phyloP scores from a whole-genome alignment of 1,140 invertebrate genomes.

The Tetragonula clypearis region DNA sequence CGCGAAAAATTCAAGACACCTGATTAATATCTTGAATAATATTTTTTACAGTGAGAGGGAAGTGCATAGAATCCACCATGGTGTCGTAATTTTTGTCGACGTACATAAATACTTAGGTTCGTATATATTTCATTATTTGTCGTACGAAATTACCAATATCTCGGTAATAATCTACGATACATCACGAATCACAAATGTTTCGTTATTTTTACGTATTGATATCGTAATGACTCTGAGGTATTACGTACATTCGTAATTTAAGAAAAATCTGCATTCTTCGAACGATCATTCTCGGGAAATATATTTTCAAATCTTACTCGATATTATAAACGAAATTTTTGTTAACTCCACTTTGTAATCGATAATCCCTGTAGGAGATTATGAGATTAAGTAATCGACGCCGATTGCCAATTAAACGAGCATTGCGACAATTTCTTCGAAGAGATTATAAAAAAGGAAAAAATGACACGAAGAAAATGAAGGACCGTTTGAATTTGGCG shows the following conservation, averaged over 20 bases:
- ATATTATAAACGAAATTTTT: constrained; percentile 36
- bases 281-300: constrained; percentile 9
- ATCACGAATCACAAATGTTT: constrained; percentile 48
- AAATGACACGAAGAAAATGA: background rate
- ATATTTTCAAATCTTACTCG: constrained; percentile 29
- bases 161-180: constrained; percentile 45
- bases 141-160: constrained; percentile 44
- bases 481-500: background rate
- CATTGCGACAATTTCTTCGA: background rate
- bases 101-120: constrained; percentile 45
- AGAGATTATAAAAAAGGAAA: background rate
- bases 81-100: constrained; percentile 33
- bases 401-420: constrained; percentile 30
- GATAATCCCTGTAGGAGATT: background rate
- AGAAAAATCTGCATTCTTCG: constrained; percentile 40
- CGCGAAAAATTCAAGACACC: background rate
- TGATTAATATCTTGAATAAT: background rate
- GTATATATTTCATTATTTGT: constrained; percentile 48
- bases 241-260: constrained; percentile 44
- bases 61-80: constrained; percentile 17
- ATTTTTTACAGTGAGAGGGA: constrained; percentile 9
- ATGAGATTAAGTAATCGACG: background rate
- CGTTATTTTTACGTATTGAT: constrained; percentile 51
- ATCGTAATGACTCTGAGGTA: constrained; percentile 52
- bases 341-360: constrained; percentile 26